phyloP scores from a whole-genome alignment of 2,888 invertebrate genomes.

The Eustalomyia histrio region DNA sequence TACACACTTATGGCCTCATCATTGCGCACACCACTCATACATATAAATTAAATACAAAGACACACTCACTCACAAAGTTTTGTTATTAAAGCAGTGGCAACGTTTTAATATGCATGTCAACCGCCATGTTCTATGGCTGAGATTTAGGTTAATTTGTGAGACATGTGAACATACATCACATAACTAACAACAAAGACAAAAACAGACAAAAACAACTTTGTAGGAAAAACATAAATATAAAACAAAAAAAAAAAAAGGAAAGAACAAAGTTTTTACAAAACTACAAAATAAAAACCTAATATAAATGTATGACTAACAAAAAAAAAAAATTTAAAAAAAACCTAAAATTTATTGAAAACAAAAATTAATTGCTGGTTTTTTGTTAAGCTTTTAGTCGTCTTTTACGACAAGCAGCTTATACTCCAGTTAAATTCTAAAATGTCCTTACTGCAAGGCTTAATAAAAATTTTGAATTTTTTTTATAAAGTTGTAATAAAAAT shows the following conservation, averaged over 20 bases:
- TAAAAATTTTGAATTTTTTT: not conserved
- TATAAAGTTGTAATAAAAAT: not conserved
- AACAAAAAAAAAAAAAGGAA: slow-evolving; percentile 23
- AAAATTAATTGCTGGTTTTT: slow-evolving; percentile 36
- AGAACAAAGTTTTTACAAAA: slow-evolving; percentile 22
- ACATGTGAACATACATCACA: slow-evolving; percentile 60
- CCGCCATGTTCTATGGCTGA: slow-evolving; percentile 69
- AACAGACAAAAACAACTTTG: slow-evolving; percentile 43
- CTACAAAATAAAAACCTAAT: slow-evolving; percentile 6
- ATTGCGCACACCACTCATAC: slow-evolving; percentile 16
- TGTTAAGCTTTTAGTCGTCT: not conserved
- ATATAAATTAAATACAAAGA: slow-evolving; percentile 32
- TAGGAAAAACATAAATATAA: slow-evolving; percentile 38
- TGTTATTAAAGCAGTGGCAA: slow-evolving; percentile 59
- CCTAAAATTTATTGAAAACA: slow-evolving; percentile 44
- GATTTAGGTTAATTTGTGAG: slow-evolving; percentile 72
- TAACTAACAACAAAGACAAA: slow-evolving; percentile 22
- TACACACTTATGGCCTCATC: slow-evolving; percentile 55
- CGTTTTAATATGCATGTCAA: slow-evolving; percentile 70
- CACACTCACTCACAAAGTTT: slow-evolving; percentile 10
- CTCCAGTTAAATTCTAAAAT: not conserved
- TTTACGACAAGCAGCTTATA: not conserved
- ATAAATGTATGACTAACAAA: not conserved
- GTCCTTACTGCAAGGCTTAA: not conserved
- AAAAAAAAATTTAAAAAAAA: slow-evolving; percentile 4